Evolutionary conservation across 2,113 vertebrate genomes (phyloP), one percentile per base, ranked within the genome.

Genomic region (Tragelaphus buxtoni): DNA sequence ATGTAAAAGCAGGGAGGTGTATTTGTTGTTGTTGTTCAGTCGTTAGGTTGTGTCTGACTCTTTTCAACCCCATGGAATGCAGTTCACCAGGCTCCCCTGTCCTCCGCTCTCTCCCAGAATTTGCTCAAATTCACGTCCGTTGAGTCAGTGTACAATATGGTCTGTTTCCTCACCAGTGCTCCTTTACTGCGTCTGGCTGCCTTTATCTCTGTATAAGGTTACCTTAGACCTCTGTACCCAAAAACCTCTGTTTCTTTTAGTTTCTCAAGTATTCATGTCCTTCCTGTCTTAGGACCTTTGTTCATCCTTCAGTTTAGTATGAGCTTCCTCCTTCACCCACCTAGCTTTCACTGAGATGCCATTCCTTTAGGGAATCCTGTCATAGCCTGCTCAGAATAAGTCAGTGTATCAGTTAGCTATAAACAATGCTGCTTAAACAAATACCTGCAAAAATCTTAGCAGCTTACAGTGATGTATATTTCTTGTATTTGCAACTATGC

Each of bases 101-200:
- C 35, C 69, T 74, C 69, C 5, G 0, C 11, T 74, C 9, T 42
- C 10, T 42, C 69, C 35, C 35, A 74, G 69, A 42, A 35, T 74
- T 74, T 12, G 35, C 69, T 42, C 35, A 74, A 24, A 13, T 26
- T 26, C 11, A 0, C 13, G 10, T 74, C 22, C 0, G 5, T 0
- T 18, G 69, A 3, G 5, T 72, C 65, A 39, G 20, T 12, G 65
- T 4, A 4, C 10, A 26, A 32, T 2, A 7, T 1, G 58, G 11
- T 22, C 47, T 86, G 9, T 53, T 45, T 22, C 74, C 60, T 53
- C 16, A 1, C 10, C 55, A 28, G 11, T 17, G 2, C 47, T 85
- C 77, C 51, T 49, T 45, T 45, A 26, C 26, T 4, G 16, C 9
- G 16, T 45, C 16, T 82, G 35, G 20, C 51, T 35, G 47, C 47